These are phyloP conservation scores for Phenganax subtilis DNA, from an alignment of 92 coral and sea anemone genomes.

Conservation along the genomic window DNA sequence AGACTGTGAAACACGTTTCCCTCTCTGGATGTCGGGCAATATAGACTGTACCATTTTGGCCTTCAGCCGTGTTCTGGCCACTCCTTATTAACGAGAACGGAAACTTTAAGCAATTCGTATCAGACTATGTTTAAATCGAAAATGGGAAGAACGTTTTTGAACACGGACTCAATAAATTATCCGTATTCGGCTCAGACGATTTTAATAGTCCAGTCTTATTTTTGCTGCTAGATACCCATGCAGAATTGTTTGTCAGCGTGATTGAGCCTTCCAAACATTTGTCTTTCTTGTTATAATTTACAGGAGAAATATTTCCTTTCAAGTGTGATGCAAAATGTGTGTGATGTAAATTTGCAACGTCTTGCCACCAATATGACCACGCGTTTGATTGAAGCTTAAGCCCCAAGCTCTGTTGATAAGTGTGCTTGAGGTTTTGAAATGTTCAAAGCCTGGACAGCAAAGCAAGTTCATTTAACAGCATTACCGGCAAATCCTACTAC, in stretches of 20 bases:
- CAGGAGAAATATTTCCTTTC: not conserved
- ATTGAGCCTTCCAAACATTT: not conserved
- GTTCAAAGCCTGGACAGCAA: conserved; percentile 48
- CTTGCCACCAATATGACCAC: conserved; percentile 45
- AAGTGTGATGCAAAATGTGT: not conserved
- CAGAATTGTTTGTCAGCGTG: too few species aligned
- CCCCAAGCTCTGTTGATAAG: conserved; percentile 42
- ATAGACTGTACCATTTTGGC: conserved; percentile 6
- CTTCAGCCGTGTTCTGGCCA: conserved; percentile 32
- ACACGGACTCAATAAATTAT: conserved; percentile 54
- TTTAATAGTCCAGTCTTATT: conserved; percentile 52
- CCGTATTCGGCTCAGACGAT: conserved; percentile 53
- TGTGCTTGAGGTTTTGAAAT: conserved; percentile 52
- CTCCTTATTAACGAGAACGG: conserved; percentile 32
- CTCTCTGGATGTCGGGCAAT: conserved; percentile 27
- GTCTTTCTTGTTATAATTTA: not conserved
- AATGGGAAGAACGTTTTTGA: conserved; percentile 55
- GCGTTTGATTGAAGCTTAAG: conserved; percentile 41
- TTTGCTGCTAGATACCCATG: conserved; percentile 22
- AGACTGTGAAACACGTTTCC: conserved; percentile 19
- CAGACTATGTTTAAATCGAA: conserved; percentile 45
- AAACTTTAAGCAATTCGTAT: conserved; percentile 30
- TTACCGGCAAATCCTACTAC: conserved; percentile 30
- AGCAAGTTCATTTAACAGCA: conserved; percentile 28
- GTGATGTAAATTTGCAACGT: conserved; percentile 31